Conservation (phyloP, 2,113 vertebrate species). For the Butastur rufipennis region DNA sequence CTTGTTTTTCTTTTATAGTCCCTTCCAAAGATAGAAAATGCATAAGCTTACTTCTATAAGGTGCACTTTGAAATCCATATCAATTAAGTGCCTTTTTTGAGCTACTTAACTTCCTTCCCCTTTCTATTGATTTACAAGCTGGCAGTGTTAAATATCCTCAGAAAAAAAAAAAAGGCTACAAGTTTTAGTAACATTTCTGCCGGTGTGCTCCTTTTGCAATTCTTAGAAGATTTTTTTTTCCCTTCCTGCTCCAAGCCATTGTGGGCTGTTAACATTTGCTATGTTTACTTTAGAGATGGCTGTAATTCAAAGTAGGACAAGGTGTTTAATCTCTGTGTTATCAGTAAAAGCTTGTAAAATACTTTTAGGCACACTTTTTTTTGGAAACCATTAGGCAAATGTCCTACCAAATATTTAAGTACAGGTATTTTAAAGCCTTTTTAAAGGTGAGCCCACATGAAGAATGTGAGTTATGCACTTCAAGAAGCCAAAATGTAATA, state of each 20-base stretch:
- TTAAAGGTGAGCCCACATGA: neutral
- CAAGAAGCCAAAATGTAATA: neutral
- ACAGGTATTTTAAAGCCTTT: neutral
- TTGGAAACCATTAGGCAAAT: neutral
- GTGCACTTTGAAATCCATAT: neutral
- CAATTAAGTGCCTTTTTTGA: neutral
- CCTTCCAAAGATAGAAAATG: neutral
- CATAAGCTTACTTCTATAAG: neutral
- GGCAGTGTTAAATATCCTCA: neutral
- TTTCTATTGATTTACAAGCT: neutral
- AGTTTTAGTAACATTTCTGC: neutral
- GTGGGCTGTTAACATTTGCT: neutral
- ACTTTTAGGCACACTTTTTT: neutral
- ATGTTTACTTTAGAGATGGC: neutral
- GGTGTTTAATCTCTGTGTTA: neutral
- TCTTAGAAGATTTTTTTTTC: neutral
- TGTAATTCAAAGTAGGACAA: neutral
- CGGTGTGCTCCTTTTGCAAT: neutral
- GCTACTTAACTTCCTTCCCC: neutral
- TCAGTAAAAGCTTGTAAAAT: neutral
- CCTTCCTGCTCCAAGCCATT: neutral
- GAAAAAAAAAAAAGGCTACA: neutral
- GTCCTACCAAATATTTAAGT: neutral
- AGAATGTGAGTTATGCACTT: neutral
- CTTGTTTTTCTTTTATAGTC: neutral